A percentile compares a stretch with the other conserved stretches of the same genome.
These are phyloP conservation scores for Phodopus roborovskii DNA, from an alignment of 2,113 vertebrate species.

Conservation along the genomic window DNA sequence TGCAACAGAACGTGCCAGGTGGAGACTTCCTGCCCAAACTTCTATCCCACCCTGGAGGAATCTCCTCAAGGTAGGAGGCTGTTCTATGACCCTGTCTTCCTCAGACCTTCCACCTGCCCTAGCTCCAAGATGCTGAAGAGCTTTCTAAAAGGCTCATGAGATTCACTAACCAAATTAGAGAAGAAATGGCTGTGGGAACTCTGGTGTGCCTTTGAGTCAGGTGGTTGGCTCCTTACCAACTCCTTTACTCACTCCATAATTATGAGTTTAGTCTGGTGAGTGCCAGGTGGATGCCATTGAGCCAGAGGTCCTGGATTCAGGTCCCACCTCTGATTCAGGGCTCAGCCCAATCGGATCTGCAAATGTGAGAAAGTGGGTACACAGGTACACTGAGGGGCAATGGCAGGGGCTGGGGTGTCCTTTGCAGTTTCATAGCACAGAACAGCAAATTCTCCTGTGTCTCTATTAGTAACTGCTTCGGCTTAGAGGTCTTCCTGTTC, in stretches of 20 bases:
- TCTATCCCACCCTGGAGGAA: not conserved
- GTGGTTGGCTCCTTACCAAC: not conserved
- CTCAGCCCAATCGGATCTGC: not conserved
- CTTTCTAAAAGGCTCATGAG: not conserved
- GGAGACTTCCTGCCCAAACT: not conserved
- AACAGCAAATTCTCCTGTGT: not conserved
- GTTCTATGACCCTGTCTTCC: not conserved
- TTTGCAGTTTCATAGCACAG: not conserved
- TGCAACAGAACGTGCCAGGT: not conserved
- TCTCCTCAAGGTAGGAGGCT: not conserved
- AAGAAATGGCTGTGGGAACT: not conserved
- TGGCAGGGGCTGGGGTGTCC: rapidly evolving
- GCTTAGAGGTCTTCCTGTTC: not conserved
- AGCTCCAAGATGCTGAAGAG: not conserved
- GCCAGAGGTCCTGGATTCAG: not conserved
- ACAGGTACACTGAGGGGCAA: rapidly evolving
- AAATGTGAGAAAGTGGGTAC: rapidly evolving
- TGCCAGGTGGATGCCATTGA: not conserved
- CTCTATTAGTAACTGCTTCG: rapidly evolving
- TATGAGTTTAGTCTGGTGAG: not conserved
- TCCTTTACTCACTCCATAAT: not conserved
- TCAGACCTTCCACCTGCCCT: not conserved
- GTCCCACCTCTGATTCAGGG: not conserved
- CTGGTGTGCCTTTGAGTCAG: not conserved
- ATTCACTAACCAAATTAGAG: not conserved